Base-by-base conservation (phyloP, 2,888 invertebrate species). In the Pterobdella sp. region DNA sequence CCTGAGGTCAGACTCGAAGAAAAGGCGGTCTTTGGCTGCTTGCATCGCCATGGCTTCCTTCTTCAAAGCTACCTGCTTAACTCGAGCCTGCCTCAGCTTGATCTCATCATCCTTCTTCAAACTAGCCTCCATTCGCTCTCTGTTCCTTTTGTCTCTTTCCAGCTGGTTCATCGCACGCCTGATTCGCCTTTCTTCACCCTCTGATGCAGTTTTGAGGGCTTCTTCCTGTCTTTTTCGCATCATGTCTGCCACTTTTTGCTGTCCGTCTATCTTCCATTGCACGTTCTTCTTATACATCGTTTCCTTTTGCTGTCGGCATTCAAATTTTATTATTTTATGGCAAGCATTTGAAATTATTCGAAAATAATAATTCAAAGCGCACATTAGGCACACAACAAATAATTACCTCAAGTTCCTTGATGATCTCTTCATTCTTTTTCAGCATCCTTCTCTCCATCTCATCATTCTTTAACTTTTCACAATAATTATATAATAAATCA, bases 1-100 rank as follows among this genome's bases (percentile, higher is more conserved):
- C 71, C 71, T 71, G 31, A 71, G 63, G 26, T 71, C 71, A 0
- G 71, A 71, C 32, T 71, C 71, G 29, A 49, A 71, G 71, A 56
- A 71, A 29, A 35, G 3, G 1, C 26, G 31, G 31, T 71, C 71
- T n/a, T 31, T 71, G 36, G 71, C 52, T 22, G 63, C 71, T 35
- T 71, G 31, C n/a, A 71, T 36, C 36, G 71, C 71, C 14, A 63
- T 26, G 22, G 56, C 35, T 36, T 63, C 71, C 31, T 37, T 56
- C 35, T 71, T 71, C 35, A 35, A 26, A 26, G 22, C 22, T 34
- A 71, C 10, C 56, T 71, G 71, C 10, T 26, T 14, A 18, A 63
- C 60, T 2, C 71, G 26, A n/a, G n/a, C 34, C 31, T 26, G 56
- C 36, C 63, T 71, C n/a, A 34, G 26, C 63, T 34, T 18, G n/a